A percentile compares a stretch with the other conserved stretches of the same genome.
Conservation (phyloP, 2,888 invertebrate genomes). For the Thysanoteuthis rhombus region DNA sequence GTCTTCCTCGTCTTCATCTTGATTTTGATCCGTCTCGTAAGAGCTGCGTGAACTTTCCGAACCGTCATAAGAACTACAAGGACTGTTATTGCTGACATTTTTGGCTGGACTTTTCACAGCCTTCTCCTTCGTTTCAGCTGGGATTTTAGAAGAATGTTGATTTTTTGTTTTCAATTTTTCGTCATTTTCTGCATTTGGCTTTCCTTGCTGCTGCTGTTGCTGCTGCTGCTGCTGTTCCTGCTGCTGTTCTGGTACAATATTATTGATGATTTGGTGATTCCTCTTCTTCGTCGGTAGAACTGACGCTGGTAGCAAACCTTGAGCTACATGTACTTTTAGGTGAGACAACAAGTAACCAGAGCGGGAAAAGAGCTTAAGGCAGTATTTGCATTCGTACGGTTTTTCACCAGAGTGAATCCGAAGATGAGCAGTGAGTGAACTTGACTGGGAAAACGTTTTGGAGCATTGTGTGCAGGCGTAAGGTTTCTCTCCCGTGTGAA, state of each 20-base stretch:
- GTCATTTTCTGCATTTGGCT: background rate
- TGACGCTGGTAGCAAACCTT: background rate
- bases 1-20: background rate
- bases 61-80: background rate
- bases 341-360: background rate
- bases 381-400: conserved; percentile 16
- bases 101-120: background rate
- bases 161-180: too few relatives aligned
- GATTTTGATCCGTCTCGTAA: background rate
- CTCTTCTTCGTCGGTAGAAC: background rate
- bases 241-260: background rate
- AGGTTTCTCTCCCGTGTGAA: conserved; percentile 12
- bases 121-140: background rate
- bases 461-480: conserved; percentile 1
- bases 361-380: conserved; percentile 17
- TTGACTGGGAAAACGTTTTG: conserved; percentile 15
- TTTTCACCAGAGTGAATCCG: conserved; percentile 22
- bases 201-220: background rate
- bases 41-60: background rate
- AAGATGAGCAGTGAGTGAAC: conserved; percentile 23
- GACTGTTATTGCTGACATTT: background rate
- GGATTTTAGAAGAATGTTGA: background rate
- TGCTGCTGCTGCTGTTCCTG: background rate
- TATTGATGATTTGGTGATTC: background rate
- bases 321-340: background rate